phyloP scores from a whole-genome alignment of 2,888 invertebrate species.

The Disparrhopalites patrizii region DNA sequence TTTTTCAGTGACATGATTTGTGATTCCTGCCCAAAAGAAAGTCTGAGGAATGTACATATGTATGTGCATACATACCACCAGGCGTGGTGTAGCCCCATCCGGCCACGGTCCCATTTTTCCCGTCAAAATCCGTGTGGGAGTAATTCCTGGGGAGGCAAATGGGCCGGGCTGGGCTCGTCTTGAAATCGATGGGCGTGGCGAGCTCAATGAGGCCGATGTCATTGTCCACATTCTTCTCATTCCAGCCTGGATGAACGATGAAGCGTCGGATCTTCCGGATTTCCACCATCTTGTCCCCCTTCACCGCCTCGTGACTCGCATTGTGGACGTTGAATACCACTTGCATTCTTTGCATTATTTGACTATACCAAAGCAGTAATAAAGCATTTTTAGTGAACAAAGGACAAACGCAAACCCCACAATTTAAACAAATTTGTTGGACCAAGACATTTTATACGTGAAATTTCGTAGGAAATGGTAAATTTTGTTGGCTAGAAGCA shows the following conservation, averaged over 20 bases:
- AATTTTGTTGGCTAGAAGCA: too few species aligned
- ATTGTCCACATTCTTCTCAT: constrained; percentile 25
- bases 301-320: neutral
- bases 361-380: constrained; percentile 9
- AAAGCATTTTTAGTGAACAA: too few species aligned
- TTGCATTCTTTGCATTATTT: neutral
- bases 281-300: constrained; percentile 4
- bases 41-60: too few species aligned
- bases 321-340: constrained; percentile 24
- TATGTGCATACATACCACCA: constrained; percentile 22
- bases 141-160: constrained; percentile 32
- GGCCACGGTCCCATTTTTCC: constrained; percentile 27
- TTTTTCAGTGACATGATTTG: too few species aligned
- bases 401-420: too few species aligned
- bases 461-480: too few species aligned
- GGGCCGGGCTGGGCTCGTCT: constrained; percentile 13
- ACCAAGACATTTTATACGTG: too few species aligned
- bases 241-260: constrained; percentile 27
- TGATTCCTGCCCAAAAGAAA: too few species aligned
- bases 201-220: constrained; percentile 32
- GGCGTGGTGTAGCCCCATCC: constrained; percentile 35
- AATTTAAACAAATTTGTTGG: too few species aligned
- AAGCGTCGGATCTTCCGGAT: constrained; percentile 16
- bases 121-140: constrained; percentile 20
- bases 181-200: constrained; percentile 21